phyloP scores from a whole-genome alignment of 2,888 invertebrate genomes.

The Muscina levida region DNA sequence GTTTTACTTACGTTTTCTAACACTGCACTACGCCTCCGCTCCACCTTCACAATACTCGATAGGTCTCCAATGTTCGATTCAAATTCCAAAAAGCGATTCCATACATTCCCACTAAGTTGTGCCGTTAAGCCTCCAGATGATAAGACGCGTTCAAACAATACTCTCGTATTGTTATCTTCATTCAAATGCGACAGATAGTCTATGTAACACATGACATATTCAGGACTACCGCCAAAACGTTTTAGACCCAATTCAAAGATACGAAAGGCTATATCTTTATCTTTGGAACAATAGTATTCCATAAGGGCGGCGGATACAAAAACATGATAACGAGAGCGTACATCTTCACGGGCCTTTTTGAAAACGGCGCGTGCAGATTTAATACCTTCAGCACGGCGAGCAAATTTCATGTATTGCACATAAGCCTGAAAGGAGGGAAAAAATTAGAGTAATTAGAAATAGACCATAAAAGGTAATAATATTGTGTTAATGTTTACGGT shows the following conservation, averaged over 20 bases:
- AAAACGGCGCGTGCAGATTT: conserved; percentile 97
- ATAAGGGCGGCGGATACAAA: conserved; percentile 98
- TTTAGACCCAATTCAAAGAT: conserved; percentile 99
- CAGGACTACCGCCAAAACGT: conserved; percentile 96
- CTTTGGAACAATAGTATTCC: conserved; percentile 99
- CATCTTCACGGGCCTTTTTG: conserved; percentile 96
- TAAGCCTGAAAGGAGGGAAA: conserved; percentile 85
- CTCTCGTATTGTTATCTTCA: conserved; percentile 99
- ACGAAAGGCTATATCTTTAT: conserved; percentile 96
- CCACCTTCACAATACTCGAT: conserved; percentile 98
- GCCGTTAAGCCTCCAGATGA: conserved; percentile 94
- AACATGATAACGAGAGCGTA: conserved; percentile 91
- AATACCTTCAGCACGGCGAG: conserved; percentile 97
- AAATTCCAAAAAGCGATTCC: conserved; percentile 99
- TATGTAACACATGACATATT: conserved; percentile 97
- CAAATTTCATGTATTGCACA: conserved; percentile 99
- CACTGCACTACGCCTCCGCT: conserved; percentile 93
- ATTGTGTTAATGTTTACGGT: conserved; percentile 41
- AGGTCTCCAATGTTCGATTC: conserved; percentile 99
- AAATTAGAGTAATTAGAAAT: conserved; percentile 14
- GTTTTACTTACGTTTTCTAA: conserved; percentile 87
- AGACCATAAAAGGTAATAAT: not conserved
- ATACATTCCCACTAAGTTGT: conserved; percentile 97
- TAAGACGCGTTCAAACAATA: conserved; percentile 97
- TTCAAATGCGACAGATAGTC: conserved; percentile 98